Conservation (phyloP, 2,113 vertebrate genomes). For the Lophochroa leadbeateri region DNA sequence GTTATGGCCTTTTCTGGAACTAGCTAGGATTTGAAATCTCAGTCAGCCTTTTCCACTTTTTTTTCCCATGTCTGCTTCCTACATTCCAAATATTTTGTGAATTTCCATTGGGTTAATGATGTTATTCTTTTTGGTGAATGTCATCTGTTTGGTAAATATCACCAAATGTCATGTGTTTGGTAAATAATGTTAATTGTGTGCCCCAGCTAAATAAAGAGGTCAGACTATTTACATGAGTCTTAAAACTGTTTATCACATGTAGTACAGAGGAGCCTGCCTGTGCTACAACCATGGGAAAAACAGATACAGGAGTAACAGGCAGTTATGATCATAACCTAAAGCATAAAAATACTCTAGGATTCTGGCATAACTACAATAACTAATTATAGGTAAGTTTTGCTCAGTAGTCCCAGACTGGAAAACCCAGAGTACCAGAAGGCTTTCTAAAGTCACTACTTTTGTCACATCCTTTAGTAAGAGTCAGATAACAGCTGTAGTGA, state of each 20-base stretch:
- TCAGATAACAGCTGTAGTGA: not conserved
- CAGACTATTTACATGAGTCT: slow-evolving; percentile 3
- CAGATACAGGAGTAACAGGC: not conserved
- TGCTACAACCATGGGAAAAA: not conserved
- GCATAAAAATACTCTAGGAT: not conserved
- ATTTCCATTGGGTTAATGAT: not conserved
- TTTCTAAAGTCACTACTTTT: not conserved
- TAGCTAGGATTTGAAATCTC: not conserved
- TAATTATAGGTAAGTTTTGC: not conserved
- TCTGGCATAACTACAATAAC: not conserved
- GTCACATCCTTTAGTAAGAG: not conserved
- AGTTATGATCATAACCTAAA: not conserved
- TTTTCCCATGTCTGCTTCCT: not conserved
- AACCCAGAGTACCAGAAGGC: not conserved
- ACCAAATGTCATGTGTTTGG: slow-evolving; percentile 1
- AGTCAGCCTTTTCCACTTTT: not conserved
- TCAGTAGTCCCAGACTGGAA: not conserved
- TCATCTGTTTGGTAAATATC: slow-evolving; percentile 29
- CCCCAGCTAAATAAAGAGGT: not conserved
- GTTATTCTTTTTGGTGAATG: not conserved
- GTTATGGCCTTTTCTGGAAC: not conserved
- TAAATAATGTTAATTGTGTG: not conserved
- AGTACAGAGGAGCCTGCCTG: not conserved
- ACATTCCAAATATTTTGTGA: not conserved
- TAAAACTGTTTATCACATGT: not conserved